Conservation (phyloP, 2,888 invertebrate genomes). For the Pollenia angustigena region DNA sequence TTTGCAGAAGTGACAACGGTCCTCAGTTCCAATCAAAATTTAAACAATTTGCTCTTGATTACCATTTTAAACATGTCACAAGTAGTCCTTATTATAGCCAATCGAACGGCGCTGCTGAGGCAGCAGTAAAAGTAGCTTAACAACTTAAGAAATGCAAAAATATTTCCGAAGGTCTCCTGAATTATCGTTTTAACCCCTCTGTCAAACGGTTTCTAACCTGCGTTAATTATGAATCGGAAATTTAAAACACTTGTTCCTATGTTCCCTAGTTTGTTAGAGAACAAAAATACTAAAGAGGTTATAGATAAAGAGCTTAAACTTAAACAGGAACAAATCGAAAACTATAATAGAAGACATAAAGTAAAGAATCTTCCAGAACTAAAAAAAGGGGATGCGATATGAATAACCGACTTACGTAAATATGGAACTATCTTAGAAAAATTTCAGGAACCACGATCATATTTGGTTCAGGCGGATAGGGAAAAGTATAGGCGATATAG, state of each 20-base stretch:
- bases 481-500: slow-evolving; percentile 34
- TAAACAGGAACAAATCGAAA: slow-evolving; percentile 19
- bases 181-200: slow-evolving; percentile 43
- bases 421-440: slow-evolving; percentile 49
- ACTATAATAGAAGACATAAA: too few relatives aligned
- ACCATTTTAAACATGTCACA: slow-evolving; percentile 12
- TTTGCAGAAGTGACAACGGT: slow-evolving; percentile 45
- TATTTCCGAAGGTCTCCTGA: slow-evolving; percentile 21
- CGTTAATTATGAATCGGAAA: slow-evolving; percentile 44
- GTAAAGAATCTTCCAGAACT: slow-evolving; percentile 31
- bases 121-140: too few relatives aligned
- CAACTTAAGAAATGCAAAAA: slow-evolving; percentile 38
- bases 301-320: background rate
- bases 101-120: slow-evolving; percentile 40
- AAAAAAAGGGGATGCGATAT: slow-evolving; percentile 46
- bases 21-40: slow-evolving; percentile 46
- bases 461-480: slow-evolving; percentile 20
- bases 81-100: slow-evolving; percentile 52
- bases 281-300: background rate
- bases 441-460: slow-evolving; percentile 30
- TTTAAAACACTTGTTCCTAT: slow-evolving; percentile 42
- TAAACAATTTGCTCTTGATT: slow-evolving; percentile 38
- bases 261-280: slow-evolving; percentile 9
- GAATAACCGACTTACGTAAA: slow-evolving; percentile 36
- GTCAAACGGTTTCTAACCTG: slow-evolving; percentile 35